Evolutionary conservation across 1,140 invertebrate species (phyloP), one percentile per base, ranked within the genome.

Genomic region (Temnothorax longispinosus): DNA sequence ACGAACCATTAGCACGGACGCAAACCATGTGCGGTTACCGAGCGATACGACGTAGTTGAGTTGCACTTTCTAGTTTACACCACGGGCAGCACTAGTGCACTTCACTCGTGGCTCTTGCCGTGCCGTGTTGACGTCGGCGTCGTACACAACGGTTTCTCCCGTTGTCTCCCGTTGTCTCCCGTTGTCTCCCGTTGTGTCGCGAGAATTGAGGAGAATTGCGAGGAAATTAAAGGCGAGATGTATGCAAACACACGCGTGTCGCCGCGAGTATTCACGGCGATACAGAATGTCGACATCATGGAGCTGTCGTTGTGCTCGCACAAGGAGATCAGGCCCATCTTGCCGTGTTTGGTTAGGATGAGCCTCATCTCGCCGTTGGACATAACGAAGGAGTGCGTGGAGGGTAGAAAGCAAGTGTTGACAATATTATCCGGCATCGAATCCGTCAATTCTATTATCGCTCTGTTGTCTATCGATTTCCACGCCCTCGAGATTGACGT

Each of bases 341-440:
- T 99, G 91, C 98, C 99, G 75, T 98, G 98, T 94, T 96, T 99
- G 64, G 98, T 98, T 72, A 96, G 99, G 72, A 99, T 99, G 98
- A 98, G 98, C 86, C 95, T 99, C 0, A 98, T 99, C 88, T 97
- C 97, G 44, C 98, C 98, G 7, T 94, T 99, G 35, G 98, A 99
- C 94, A 97, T 97, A 75, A 98, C 98, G 0, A 96, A 96, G 89
- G 97, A 97, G 58, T 99, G 98, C 94, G 97, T 97, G 6, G 97
- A 98, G 90, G 97, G 97, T 11, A 97, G 98, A 88, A 98, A 99
- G 94, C 97, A 98, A 90, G 98, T 99, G 65, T 94, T 99, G 0
- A 98, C 98, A 15, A 96, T 99, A 47, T 95, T 99, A 0, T 98
- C 98, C 1, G 98, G 98, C 3, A 98, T 99, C 87, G 98, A 99